Conservation (phyloP, 1,140 invertebrate genomes). For the Habropoda laboriosa region DNA sequence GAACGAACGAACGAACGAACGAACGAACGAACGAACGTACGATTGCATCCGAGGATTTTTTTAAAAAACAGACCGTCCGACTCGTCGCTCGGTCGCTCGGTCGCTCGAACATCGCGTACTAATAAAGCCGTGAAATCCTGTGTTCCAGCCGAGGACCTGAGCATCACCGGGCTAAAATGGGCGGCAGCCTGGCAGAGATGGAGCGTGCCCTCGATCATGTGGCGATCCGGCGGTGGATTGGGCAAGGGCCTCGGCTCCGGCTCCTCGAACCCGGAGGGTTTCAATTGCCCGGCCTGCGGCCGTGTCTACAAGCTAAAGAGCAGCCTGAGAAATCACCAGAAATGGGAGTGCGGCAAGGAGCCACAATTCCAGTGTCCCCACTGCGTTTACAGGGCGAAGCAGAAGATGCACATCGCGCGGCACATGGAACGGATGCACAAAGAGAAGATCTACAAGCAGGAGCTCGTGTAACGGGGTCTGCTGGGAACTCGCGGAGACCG, state of each 20-base stretch:
- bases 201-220: conserved; percentile 81
- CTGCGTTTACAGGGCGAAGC: conserved; percentile 91
- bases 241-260: conserved; percentile 76
- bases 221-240: conserved; percentile 76
- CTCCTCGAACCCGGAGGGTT: conserved; percentile 81
- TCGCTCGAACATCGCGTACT: conserved; percentile 36
- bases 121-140: conserved; percentile 75
- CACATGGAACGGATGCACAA: conserved; percentile 94
- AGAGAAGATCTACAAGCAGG: conserved; percentile 84
- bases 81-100: not conserved
- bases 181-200: conserved; percentile 81
- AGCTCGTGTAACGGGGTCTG: conserved; percentile 71
- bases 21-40: conserved; percentile 12
- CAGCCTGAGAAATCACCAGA: conserved; percentile 91
- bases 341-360: conserved; percentile 94
- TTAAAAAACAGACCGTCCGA: conserved; percentile 40
- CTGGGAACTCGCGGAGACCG: not conserved
- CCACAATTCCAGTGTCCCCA: conserved; percentile 91
- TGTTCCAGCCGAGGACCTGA: conserved; percentile 85
- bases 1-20: conserved; percentile 17
- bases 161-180: conserved; percentile 87
- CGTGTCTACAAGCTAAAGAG: conserved; percentile 92
- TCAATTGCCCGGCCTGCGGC: conserved; percentile 90
- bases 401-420: conserved; percentile 92
- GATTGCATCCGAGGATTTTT: conserved; percentile 24